phyloP scores from a whole-genome alignment of 1,140 invertebrate genomes.

The Brachionus rotundiformis region DNA sequence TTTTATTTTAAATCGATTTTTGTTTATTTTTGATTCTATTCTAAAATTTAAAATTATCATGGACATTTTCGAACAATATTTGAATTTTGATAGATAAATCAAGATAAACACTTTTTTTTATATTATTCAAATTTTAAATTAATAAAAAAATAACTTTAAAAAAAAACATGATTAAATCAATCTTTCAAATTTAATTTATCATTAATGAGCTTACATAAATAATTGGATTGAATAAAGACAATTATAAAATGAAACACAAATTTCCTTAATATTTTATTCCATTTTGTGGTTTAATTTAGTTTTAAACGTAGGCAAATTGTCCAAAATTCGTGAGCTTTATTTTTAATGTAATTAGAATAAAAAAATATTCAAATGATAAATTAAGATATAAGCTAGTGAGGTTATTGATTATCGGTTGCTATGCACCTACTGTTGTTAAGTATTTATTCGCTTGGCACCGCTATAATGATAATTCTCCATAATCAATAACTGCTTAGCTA shows the following conservation, averaged over 20 bases:
- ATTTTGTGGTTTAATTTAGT: no score
- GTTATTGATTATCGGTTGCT: conserved; percentile 17
- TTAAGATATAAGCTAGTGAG: background rate
- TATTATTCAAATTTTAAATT: no score
- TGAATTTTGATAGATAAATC: no score
- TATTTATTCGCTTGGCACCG: background rate
- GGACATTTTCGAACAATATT: no score
- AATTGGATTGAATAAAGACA: background rate
- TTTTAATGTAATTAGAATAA: background rate
- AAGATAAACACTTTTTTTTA: no score
- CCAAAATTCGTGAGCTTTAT: background rate
- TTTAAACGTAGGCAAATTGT: background rate
- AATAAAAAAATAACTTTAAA: no score
- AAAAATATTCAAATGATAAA: background rate
- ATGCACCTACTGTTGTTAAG: background rate
- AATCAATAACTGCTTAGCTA: background rate
- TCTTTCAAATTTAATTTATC: background rate
- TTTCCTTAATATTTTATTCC: background rate
- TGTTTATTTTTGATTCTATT: no score
- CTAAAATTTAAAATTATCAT: no score
- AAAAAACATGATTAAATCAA: no score
- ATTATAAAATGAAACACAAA: background rate
- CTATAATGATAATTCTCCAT: background rate
- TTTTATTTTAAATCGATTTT: no score
- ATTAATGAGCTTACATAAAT: background rate